Evolutionary conservation across 30 jellyfish, hydroid and myxozoan species (phyloP), one percentile per base, ranked within the genome.

Genomic region (Chrysaora quinquecirrha): DNA sequence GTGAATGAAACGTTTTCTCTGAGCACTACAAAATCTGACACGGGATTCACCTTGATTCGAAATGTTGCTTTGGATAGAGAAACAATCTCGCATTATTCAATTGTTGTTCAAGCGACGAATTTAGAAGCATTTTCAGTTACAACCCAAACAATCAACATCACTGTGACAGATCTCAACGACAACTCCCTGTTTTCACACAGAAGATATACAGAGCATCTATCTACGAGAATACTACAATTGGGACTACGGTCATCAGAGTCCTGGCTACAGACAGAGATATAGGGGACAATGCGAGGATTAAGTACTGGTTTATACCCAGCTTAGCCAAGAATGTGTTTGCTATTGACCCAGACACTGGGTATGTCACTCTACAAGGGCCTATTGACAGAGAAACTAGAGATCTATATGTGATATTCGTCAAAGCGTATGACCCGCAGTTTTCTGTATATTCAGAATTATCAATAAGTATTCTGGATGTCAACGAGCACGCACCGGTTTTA

Each of bases 201-300:
- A 43, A 65, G 27, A 72, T 12, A 25, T 85, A 93, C 85, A 69
- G 38, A 21, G 38, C 89, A 49, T 30, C 90, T 2, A 67, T 93
- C 35, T 38, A 77, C 23, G 98, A 93, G 77, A 76, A 81, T 32
- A 68, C 98, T 6, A 71, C 96, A 2, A 32, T 86, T 1, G 93
- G 96, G 27, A 79, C 97, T 0, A 72, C 76, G 1, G 79, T 93
- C 18, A 71, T 83, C 1, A 46, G 82, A 21, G 89, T 93, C 20
- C 30, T 56, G 3, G 98, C 98, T 2, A 86, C 95, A 1, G 98
- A 93, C 80, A 73, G 73, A 14, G 98, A 93, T 49, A 64, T 73
- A 33, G 96, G 94, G 28, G 85, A 68, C 19, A 86, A 93, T 64
- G 88, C 97, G 18, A 75, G 65, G 22, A 76, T 93, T 34, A 38